Evolutionary conservation across 2,797 vertebrate species (phyloP).

Genomic region (Epinephelus malabaricus): DNA sequence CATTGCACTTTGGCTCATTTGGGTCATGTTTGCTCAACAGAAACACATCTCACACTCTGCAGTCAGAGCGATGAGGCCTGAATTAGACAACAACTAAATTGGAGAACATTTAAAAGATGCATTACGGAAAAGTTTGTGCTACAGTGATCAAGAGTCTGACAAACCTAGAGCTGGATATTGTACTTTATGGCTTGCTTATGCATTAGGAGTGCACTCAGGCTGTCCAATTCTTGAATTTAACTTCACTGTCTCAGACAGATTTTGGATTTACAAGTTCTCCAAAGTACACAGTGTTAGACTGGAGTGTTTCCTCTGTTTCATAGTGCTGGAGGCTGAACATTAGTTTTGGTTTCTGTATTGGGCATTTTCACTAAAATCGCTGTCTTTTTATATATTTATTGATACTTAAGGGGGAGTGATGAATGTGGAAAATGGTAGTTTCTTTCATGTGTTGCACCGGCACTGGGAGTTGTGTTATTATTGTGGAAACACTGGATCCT

Average conservation of each 20-base stretch:
- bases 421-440: constrained; percentile 7
- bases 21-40: constrained; percentile 34
- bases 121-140: constrained; percentile 50
- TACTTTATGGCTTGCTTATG: constrained; percentile 38
- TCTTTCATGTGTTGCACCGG: neutral
- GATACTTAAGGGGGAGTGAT: neutral
- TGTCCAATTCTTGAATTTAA: constrained; percentile 49
- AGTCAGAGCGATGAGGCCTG: constrained; percentile 5
- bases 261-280: constrained; percentile 45
- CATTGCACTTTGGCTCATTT: constrained; percentile 33
- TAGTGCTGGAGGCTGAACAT: neutral
- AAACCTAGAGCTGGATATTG: constrained; percentile 26
- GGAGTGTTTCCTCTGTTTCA: constrained; percentile 17
- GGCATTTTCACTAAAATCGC: neutral
- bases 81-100: constrained; percentile 12
- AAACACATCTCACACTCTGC: constrained; percentile 28
- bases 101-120: constrained; percentile 40
- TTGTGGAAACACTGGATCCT: constrained; percentile 18
- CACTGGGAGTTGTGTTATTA: neutral
- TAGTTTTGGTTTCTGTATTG: constrained; percentile 1
- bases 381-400: neutral
- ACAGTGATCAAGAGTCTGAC: constrained; percentile 46
- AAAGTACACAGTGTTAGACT: constrained; percentile 10
- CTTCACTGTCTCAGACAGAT: constrained; percentile 35
- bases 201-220: constrained; percentile 53